phyloP scores from a whole-genome alignment of 2,888 invertebrate genomes.

The Pheosia tremula region DNA sequence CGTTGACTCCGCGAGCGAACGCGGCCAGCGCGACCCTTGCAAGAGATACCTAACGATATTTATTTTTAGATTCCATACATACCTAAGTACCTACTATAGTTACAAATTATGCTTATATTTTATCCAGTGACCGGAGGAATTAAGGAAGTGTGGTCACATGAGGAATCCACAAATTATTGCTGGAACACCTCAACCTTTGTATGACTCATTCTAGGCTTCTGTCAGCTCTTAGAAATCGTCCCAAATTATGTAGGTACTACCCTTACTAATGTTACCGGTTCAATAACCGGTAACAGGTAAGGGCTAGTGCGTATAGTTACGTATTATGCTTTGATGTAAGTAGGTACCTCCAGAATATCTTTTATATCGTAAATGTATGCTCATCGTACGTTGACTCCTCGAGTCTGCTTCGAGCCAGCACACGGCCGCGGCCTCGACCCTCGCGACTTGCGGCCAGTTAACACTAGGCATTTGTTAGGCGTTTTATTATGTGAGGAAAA shows the following conservation, averaged over 20 bases:
- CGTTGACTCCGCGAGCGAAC: constrained; percentile 53
- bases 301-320: too few species aligned
- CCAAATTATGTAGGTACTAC: too few species aligned
- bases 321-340: too few species aligned
- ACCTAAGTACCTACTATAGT: not conserved
- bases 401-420: not conserved
- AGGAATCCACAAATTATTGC: too few species aligned
- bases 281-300: too few species aligned
- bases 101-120: too few species aligned
- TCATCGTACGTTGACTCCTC: constrained; percentile 1
- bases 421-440: constrained; percentile 39
- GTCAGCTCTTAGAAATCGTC: too few species aligned
- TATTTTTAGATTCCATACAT: constrained; percentile 36
- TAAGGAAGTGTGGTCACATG: too few species aligned
- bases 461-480: constrained; percentile 34
- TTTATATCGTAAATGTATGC: not conserved
- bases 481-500: constrained; percentile 26
- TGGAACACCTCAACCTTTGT: too few species aligned
- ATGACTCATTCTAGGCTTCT: too few species aligned
- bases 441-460: constrained; percentile 26
- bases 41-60: constrained; percentile 28
- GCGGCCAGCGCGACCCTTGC: constrained; percentile 51
- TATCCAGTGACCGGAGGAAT: too few species aligned
- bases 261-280: too few species aligned
- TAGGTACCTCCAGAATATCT: not conserved